Evolutionary conservation across 2,797 vertebrate species (phyloP), one percentile per base, ranked within the genome.

Genomic region (Hephaestus fuliginosus): DNA sequence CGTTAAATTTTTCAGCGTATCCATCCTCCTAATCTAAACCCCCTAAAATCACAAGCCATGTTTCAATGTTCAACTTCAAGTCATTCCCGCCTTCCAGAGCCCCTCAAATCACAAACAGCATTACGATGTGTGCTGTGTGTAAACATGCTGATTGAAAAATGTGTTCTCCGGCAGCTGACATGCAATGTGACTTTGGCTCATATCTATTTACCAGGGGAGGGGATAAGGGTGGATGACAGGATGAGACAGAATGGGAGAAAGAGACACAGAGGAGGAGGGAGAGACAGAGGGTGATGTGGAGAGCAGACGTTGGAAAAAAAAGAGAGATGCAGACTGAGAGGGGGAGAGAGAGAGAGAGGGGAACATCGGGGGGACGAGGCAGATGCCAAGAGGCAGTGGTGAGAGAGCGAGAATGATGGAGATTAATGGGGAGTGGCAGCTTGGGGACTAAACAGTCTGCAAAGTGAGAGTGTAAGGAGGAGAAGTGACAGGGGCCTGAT

Each of bases 341-440:
- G 2, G 18, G 2, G 22, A 60, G 67, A 4, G 22, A 60, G 67
- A 3, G n/a, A 56, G 64, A 73, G 78, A 49, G 69, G 30, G 65
- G 61, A 72, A 78, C 55, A 77, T 39, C 18, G 52, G 53, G 69
- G 79, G 81, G 65, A 70, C 74, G 74, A 88, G 81, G 85, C 67
- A 76, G 84, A 91, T 81, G 86, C 76, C 86, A 85, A 85, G 81
- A 83, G 84, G 90, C 83, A 88, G 81, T 64, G 84, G 81, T 69
- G 81, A 85, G 82, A 89, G 87, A 79, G 74, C 76, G 62, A 76
- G 83, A 88, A 89, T 94, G 94, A 94, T 93, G 81, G 92, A 94
- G 91, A 94, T 95, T 91, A 94, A 94, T 92, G 88, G 85, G 76
- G 87, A 89, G 87, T 87, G 91, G 91, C 94, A 94, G 90, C 87